These are phyloP conservation scores for Athalia circularis DNA, from an alignment of 2,888 invertebrate species.

Conservation along the genomic window DNA sequence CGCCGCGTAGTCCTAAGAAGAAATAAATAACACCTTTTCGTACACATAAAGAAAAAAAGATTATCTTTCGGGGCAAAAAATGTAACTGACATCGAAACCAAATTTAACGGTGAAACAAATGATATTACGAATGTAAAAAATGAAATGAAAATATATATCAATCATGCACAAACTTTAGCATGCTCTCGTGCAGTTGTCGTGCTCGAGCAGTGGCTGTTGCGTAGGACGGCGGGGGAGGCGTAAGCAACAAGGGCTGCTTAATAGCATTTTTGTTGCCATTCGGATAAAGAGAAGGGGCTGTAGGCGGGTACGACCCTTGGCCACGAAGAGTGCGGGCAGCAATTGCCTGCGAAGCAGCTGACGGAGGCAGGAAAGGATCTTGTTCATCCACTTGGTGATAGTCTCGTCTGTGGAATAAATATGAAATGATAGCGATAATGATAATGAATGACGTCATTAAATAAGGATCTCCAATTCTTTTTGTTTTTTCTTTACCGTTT, in stretches of 20 bases:
- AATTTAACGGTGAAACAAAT: slow-evolving; percentile 57
- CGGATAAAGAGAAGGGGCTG: slow-evolving; percentile 77
- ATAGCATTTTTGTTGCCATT: slow-evolving; percentile 78
- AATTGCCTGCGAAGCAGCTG: slow-evolving; percentile 78
- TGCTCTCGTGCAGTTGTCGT: slow-evolving; percentile 75
- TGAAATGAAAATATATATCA: slow-evolving; percentile 45
- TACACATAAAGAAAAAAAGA: too few relatives aligned
- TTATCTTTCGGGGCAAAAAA: too few relatives aligned
- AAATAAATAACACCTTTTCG: too few relatives aligned
- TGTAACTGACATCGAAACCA: slow-evolving; percentile 36
- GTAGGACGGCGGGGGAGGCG: slow-evolving; percentile 79
- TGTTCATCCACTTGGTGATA: slow-evolving; percentile 91
- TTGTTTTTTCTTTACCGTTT: slow-evolving; percentile 80
- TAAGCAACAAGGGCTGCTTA: slow-evolving; percentile 76
- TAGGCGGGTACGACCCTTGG: slow-evolving; percentile 84
- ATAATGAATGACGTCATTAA: too few relatives aligned
- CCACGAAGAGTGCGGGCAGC: slow-evolving; percentile 81
- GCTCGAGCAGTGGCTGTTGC: slow-evolving; percentile 76
- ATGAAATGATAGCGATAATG: slow-evolving; percentile 2
- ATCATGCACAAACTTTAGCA: slow-evolving; percentile 76
- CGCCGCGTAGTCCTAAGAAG: too few relatives aligned
- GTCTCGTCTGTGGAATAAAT: slow-evolving; percentile 79
- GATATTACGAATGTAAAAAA: background rate
- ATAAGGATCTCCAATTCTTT: background rate
- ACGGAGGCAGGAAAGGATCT: slow-evolving; percentile 84